Evolutionary conservation across 2,888 invertebrate species (phyloP), one percentile per base, ranked within the genome.

Genomic region (Sclerodermus sp.): DNA sequence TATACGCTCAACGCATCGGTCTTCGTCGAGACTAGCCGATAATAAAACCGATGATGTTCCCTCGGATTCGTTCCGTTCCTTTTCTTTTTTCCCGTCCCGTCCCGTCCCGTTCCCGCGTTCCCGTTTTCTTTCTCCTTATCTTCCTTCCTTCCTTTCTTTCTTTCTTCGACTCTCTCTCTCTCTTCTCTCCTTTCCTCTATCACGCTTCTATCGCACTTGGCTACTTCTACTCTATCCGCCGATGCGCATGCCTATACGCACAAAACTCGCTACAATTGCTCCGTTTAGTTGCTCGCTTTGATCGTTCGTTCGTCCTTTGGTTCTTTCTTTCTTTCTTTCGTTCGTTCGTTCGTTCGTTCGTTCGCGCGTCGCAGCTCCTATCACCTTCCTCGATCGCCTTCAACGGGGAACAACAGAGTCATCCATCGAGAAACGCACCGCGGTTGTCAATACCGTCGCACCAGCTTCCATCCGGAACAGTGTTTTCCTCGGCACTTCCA

Each of bases 1-100:
- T 32, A 13, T 10, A 41, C 39, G 30, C 51, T 13, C 34, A 12
- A 34, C 15, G 14, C 54, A 58, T 58, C 53, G 45, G 52, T 54
- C 53, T 46, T 37, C 50, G 6, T 39, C 39, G 23, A 23, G 23
- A 23, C 23, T 49, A 36, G 39, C 34, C 49, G 42, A 40, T 18
- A 39, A 16, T 39, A 17, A 17, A 45, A 50, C 42, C 40, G 36
- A 29, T 50, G 41, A 51, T 44, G 31, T 5, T 23, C 8, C 23
- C 40, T 10, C 13, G 16, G 14, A 38, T 18, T 8, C 15, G n/a
- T 31, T 10, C 44, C 42, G 15, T 29, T 36, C 13, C 18, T 14
- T 12, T 1, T 6, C 23, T 14, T 16, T 32, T 42, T 18, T 13
- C 42, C 9, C 39, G 13, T n/a, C n/a, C n/a, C n/a, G n/a, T n/a